Percentiles rank a stretch among this genome's conserved stretches.
phyloP scores from a whole-genome alignment of 2,113 vertebrate genomes.

The Prietella phreatophila region DNA sequence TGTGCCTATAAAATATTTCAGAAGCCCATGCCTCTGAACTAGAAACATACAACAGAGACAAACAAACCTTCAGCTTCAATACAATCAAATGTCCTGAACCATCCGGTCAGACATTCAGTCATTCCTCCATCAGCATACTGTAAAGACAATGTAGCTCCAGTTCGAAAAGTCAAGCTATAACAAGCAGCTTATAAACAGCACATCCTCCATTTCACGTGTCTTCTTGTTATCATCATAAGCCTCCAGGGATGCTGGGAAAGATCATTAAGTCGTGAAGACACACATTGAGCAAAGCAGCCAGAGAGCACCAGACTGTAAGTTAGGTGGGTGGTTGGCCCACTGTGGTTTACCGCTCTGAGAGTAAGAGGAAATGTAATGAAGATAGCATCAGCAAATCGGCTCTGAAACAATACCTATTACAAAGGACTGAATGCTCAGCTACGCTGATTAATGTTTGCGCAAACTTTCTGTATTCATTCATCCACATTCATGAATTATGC shows the following conservation, averaged over 20 bases:
- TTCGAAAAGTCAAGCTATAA: background rate
- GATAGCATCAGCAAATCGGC: background rate
- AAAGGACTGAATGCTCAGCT: background rate
- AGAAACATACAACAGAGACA: background rate
- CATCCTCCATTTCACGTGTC: conserved; percentile 10
- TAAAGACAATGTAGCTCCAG: background rate
- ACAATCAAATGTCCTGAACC: background rate
- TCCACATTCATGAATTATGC: background rate
- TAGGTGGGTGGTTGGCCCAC: background rate
- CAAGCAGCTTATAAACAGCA: conserved; percentile 11
- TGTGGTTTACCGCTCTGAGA: conserved; percentile 33
- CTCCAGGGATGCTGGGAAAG: conserved; percentile 2
- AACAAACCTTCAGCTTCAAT: background rate
- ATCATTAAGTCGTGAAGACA: conserved; percentile 29
- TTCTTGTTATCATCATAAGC: conserved; percentile 4
- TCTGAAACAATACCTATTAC: background rate
- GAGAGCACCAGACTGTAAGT: conserved; percentile 7
- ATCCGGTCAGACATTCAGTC: background rate
- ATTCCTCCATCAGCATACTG: background rate
- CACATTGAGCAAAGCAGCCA: background rate
- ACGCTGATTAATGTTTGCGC: background rate
- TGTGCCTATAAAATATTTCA: background rate
- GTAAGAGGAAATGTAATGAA: conserved; percentile 18
- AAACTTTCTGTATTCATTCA: background rate
- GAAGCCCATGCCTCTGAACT: background rate